Percentiles rank a stretch among this genome's conserved stretches.
Evolutionary conservation across 2,888 invertebrate genomes (phyloP).

Genomic region (Sipha maydis): DNA sequence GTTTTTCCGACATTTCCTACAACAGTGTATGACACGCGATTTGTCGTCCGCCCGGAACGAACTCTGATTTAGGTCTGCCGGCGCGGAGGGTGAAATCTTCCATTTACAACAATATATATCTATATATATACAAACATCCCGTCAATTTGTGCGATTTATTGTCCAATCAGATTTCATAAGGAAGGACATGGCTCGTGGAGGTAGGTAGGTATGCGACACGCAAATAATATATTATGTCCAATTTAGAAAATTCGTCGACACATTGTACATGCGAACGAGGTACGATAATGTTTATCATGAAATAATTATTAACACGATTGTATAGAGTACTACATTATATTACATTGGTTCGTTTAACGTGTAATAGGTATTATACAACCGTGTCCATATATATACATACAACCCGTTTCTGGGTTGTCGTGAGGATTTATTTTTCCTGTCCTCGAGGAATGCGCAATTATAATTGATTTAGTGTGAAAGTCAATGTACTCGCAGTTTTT

Average conservation of each 20-base stretch:
- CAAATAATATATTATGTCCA: neutral
- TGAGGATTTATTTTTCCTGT: no score
- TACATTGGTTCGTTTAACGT: no score
- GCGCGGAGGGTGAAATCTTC: neutral
- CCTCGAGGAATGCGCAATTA: no score
- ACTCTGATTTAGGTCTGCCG: neutral
- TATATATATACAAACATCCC: neutral
- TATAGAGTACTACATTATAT: no score
- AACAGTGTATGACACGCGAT: conserved; percentile 45
- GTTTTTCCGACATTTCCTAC: conserved; percentile 23
- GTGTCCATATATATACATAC: no score
- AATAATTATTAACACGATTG: neutral
- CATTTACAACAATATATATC: conserved; percentile 4
- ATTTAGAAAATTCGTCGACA: neutral
- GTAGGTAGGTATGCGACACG: neutral
- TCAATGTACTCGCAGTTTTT: no score
- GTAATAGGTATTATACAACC: no score
- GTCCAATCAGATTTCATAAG: conserved; percentile 45
- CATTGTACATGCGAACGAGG: neutral
- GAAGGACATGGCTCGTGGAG: neutral
- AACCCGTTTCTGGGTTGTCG: no score
- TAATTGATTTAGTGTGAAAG: no score
- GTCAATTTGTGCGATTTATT: conserved; percentile 55
- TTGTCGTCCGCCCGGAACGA: conserved; percentile 37
- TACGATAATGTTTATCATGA: neutral